phyloP scores from a whole-genome alignment of 2,113 vertebrate species.

The Cinclus mexicanus region DNA sequence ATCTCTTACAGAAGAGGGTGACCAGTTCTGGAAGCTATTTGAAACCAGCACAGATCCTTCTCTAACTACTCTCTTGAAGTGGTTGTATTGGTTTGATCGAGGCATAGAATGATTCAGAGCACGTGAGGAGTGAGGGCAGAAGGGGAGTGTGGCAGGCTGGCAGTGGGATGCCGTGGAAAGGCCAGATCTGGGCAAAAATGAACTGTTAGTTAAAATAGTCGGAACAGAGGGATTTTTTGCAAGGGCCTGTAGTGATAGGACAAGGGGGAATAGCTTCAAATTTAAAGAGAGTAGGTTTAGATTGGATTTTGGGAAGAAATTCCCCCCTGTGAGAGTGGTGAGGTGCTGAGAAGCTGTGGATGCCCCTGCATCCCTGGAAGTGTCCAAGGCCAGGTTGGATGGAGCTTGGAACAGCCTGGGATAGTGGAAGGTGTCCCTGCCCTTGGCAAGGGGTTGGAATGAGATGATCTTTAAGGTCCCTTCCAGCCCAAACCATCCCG shows the following conservation, averaged over 20 bases:
- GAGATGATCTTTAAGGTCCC: background rate
- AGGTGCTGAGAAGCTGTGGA: background rate
- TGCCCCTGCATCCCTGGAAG: background rate
- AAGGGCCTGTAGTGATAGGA: background rate
- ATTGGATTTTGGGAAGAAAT: background rate
- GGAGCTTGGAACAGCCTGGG: background rate
- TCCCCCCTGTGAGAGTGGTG: background rate
- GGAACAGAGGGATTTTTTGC: background rate
- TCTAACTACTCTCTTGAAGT: background rate
- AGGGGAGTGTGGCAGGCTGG: background rate
- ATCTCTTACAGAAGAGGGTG: conserved; percentile 41
- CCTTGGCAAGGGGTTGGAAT: background rate
- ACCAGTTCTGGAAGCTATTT: conserved; percentile 27
- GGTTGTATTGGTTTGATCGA: background rate
- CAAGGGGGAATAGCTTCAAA: background rate
- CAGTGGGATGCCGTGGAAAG: background rate
- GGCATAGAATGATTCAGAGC: background rate
- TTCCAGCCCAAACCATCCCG: background rate
- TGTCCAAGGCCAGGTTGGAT: background rate
- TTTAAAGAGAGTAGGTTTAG: background rate
- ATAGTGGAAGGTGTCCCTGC: background rate
- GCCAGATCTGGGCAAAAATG: background rate
- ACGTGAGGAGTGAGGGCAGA: background rate
- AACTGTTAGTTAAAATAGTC: background rate
- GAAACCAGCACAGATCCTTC: background rate